Conservation (phyloP, 30 jellyfish, hydroid and myxozoan genomes). For the Chrysaora quinquecirrha region DNA sequence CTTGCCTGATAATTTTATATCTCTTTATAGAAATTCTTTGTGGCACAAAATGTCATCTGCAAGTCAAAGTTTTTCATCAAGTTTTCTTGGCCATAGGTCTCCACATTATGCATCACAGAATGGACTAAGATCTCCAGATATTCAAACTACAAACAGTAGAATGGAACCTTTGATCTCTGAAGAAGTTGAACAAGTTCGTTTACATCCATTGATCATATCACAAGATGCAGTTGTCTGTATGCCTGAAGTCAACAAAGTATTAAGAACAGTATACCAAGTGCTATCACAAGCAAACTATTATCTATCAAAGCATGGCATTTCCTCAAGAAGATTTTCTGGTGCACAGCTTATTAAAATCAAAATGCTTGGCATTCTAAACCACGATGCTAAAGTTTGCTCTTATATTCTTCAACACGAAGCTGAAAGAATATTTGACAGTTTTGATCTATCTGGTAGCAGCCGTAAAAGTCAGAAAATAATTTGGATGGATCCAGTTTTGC, state of each 20-base stretch:
- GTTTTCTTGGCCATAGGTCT: not conserved
- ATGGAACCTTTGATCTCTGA: slow-evolving; percentile 57
- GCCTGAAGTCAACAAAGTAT: slow-evolving; percentile 97
- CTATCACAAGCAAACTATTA: slow-evolving; percentile 97
- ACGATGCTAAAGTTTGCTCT: slow-evolving; percentile 98
- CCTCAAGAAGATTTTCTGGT: slow-evolving; percentile 95
- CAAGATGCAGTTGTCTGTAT: slow-evolving; percentile 90
- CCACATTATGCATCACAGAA: not conserved
- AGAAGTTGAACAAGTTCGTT: slow-evolving; percentile 28
- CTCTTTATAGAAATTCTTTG: not conserved
- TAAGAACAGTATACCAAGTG: slow-evolving; percentile 94
- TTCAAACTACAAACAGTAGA: not conserved
- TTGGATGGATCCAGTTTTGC: slow-evolving; percentile 96
- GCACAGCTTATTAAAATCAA: slow-evolving; percentile 95
- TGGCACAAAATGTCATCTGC: not conserved
- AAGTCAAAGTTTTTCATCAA: not conserved
- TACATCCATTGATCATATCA: slow-evolving; percentile 92
- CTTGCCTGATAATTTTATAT: too few relatives aligned
- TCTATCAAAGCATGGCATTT: slow-evolving; percentile 94
- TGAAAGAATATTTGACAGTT: slow-evolving; percentile 94
- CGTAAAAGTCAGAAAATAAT: slow-evolving; percentile 82
- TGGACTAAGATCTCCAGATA: not conserved
- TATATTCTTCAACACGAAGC: slow-evolving; percentile 94
- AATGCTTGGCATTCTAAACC: slow-evolving; percentile 95
- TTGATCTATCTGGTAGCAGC: slow-evolving; percentile 90